These are phyloP conservation scores for Stictonetta naevosa DNA, from an alignment of 2,113 vertebrate species.

Conservation along the genomic window DNA sequence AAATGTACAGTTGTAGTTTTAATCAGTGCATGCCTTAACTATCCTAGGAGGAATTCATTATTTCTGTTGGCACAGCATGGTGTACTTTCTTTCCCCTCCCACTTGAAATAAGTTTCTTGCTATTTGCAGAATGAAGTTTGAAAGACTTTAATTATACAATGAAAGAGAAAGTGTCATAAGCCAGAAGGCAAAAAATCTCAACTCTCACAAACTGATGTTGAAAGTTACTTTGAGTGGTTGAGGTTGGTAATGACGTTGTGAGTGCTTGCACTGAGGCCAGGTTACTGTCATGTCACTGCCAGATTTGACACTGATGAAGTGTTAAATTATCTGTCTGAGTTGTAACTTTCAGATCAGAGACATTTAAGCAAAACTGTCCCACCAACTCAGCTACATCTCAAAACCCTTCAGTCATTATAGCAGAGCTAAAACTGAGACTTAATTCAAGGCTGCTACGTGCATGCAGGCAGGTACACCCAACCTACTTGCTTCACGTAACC, in stretches of 20 bases:
- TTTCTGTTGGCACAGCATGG: conserved; percentile 41
- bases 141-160: background rate
- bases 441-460: background rate
- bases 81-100: background rate
- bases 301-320: background rate
- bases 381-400: background rate
- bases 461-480: too few species aligned
- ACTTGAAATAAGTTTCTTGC: background rate
- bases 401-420: background rate
- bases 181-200: background rate
- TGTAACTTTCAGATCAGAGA: background rate
- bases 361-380: background rate
- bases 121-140: background rate
- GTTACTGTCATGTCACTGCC: background rate
- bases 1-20: background rate
- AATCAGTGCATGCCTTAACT: background rate
- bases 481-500: background rate
- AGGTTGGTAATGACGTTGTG: background rate
- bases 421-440: background rate
- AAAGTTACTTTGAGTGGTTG: background rate
- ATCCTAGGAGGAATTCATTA: conserved; percentile 32
- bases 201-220: background rate
- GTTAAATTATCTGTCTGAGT: background rate
- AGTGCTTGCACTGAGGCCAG: background rate
- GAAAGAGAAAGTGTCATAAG: background rate